Evolutionary conservation across 2,797 vertebrate genomes (phyloP).

Genomic region (Fistularia tabacaria): DNA sequence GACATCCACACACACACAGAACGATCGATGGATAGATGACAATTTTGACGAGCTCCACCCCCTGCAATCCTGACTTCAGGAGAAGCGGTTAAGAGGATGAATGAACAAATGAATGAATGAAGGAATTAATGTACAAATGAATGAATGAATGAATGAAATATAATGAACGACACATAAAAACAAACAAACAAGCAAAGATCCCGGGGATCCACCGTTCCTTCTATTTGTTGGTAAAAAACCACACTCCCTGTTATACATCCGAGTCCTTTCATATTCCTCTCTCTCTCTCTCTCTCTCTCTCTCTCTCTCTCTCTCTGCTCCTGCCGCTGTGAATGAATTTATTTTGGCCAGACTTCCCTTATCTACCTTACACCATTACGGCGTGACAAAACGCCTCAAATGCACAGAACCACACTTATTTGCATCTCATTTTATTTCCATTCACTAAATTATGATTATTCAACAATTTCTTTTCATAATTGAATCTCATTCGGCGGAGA

Average conservation of each 20-base stretch:
- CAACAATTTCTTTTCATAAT: slow-evolving; percentile 68
- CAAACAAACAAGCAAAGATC: too few species aligned
- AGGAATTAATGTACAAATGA: too few species aligned
- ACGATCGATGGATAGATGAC: too few species aligned
- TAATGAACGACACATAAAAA: too few species aligned
- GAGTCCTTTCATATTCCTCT: slow-evolving; percentile 31
- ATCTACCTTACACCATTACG: slow-evolving; percentile 65
- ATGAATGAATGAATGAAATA: too few species aligned
- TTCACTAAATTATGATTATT: slow-evolving; percentile 68
- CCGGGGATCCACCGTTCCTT: too few species aligned
- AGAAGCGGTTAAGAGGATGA: too few species aligned
- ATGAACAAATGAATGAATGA: too few species aligned
- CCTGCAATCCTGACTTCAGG: too few species aligned
- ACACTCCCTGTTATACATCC: neutral
- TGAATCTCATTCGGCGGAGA: slow-evolving; percentile 61
- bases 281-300: slow-evolving; percentile 12
- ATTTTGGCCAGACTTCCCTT: slow-evolving; percentile 58
- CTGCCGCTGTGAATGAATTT: slow-evolving; percentile 41
- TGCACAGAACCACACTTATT: slow-evolving; percentile 67
- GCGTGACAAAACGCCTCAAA: slow-evolving; percentile 68
- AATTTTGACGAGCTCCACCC: too few species aligned
- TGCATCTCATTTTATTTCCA: slow-evolving; percentile 70
- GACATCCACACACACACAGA: too few species aligned
- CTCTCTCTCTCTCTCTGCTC: slow-evolving; percentile 15
- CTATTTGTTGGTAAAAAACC: too few species aligned